phyloP scores from a whole-genome alignment of 2,888 invertebrate species.

The Pardosa pseudoannulata region DNA sequence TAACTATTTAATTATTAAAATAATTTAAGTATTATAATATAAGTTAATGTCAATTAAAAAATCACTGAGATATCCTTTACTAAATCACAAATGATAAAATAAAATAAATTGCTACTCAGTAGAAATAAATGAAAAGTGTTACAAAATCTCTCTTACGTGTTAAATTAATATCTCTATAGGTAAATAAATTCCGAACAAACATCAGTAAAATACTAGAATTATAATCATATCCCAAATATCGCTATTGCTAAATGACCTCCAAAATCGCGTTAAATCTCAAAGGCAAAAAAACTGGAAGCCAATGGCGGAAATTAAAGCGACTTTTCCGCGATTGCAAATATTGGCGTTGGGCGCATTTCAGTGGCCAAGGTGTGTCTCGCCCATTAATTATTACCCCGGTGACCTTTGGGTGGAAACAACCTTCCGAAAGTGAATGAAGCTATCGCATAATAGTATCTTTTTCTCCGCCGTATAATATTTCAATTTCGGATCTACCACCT shows the following conservation, averaged over 20 bases:
- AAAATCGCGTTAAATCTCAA: neutral
- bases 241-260: neutral
- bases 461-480: conserved; percentile 56
- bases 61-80: too few relatives aligned
- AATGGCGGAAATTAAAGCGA: conserved; percentile 20
- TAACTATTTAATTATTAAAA: too few relatives aligned
- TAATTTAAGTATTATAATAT: too few relatives aligned
- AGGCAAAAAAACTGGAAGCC: conserved; percentile 9
- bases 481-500: conserved; percentile 61
- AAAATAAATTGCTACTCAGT: too few relatives aligned
- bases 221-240: neutral
- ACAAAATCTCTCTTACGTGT: neutral
- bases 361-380: conserved; percentile 42
- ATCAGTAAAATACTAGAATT: neutral
- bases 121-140: too few relatives aligned
- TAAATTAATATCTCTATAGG: neutral
- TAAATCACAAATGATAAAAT: too few relatives aligned
- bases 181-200: neutral
- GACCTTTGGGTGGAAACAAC: conserved; percentile 53
- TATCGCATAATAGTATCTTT: conserved; percentile 54
- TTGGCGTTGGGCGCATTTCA: conserved; percentile 26
- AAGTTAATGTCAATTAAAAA: too few relatives aligned
- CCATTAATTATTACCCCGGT: conserved; percentile 47
- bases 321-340: conserved; percentile 34
- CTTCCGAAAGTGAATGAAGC: conserved; percentile 54